Evolutionary conservation across 2,888 invertebrate genomes (phyloP), one percentile per base, ranked within the genome.

Genomic region (Silvanus unidentatus): DNA sequence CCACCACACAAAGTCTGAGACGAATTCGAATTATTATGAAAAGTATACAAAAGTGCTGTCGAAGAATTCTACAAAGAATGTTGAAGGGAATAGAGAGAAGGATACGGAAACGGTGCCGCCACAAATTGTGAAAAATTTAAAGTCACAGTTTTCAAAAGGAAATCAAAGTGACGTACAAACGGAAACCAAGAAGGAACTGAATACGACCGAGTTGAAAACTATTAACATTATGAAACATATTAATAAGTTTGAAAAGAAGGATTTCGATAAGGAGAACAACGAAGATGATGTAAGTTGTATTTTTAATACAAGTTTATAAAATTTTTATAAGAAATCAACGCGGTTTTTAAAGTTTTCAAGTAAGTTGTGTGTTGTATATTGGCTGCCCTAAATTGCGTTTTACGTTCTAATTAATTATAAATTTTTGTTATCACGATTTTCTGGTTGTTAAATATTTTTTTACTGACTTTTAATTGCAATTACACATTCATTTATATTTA

Each of bases 211-310:
- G 30, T 44, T 64, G 41, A 67, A 63, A 47, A 61, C 62, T 13
- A 53, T 67, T 13, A 65, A 66, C 49, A 64, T 70, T 42, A 64
- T 68, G 59, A 65, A 66, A 48, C 69, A 71, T 46, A 70, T 71
- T 39, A 65, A 58, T 50, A 68, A 65, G 44, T 70, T 71, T 50
- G 71, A 71, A 46, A 59, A 59, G 29, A 60, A 59, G 16, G 60
- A 64, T 27, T 39, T 44, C 13, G 56, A 43, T 39, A 42, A 29
- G 16, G 39, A 45, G 38, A 41, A n/a, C 28, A 51, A 41, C 22
- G 44, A 27, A 9, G 54, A 58, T 22, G 59, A 57, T 45, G 63
- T 62, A 50, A 63, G 62, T 64, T 43, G 40, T 39, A 10, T 11
- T 35, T 11, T 35, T 35, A 12, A 28, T 28, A 9, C 10, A 28